These are phyloP conservation scores for Sphinx pinastri DNA, from an alignment of 2,888 invertebrate genomes.

Conservation along the genomic window DNA sequence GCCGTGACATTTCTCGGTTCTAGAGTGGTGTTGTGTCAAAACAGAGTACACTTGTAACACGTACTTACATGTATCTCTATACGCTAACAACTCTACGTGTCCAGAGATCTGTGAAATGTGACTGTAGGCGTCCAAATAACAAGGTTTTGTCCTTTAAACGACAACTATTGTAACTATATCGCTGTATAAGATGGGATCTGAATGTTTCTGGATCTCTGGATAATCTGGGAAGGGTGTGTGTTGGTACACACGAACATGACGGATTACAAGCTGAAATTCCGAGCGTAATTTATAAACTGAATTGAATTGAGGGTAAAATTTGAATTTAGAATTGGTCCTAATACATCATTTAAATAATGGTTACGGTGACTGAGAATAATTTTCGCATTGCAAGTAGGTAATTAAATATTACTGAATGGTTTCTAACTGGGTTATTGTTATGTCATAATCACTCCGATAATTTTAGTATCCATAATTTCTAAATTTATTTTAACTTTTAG, in stretches of 20 bases:
- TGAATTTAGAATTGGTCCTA: not conserved
- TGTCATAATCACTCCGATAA: no score
- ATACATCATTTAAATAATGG: not conserved
- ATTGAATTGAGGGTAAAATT: not conserved
- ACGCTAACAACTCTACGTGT: constrained; percentile 33
- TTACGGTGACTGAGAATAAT: not conserved
- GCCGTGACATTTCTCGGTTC: constrained; percentile 17
- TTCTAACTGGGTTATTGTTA: no score
- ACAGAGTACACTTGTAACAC: constrained; percentile 1
- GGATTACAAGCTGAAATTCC: not conserved
- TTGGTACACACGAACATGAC: constrained; percentile 18
- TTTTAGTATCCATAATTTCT: no score
- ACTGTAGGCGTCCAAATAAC: constrained; percentile 76
- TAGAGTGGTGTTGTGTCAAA: constrained; percentile 19
- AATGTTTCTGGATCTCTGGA: constrained; percentile 67
- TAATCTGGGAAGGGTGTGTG: constrained; percentile 47
- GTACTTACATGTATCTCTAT: constrained; percentile 29
- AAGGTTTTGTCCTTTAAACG: constrained; percentile 80
- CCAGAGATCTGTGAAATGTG: constrained; percentile 59
- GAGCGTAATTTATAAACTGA: not conserved
- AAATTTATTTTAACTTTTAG: no score
- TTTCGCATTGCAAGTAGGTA: not conserved
- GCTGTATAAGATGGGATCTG: constrained; percentile 66
- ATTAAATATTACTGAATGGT: no score
- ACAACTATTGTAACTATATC: constrained; percentile 77